These are phyloP conservation scores for Trissolcus brochymenae DNA, from an alignment of 2,888 invertebrate species.

Conservation along the genomic window DNA sequence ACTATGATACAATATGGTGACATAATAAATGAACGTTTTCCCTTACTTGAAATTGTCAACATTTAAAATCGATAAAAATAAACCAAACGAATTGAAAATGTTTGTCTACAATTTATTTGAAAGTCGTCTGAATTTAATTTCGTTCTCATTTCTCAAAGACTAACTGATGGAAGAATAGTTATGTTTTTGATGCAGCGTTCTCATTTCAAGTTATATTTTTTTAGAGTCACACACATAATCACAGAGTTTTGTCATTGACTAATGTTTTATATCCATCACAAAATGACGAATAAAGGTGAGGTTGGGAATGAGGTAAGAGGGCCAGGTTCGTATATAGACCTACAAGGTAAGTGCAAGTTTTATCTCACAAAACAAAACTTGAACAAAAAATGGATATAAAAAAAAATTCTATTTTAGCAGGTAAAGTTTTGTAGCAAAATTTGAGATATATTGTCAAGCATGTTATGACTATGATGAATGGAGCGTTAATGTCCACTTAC, in stretches of 20 bases:
- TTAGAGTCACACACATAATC: not conserved
- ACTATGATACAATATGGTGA: too few species aligned
- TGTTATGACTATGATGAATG: conserved; percentile 68
- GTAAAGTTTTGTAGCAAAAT: conserved; percentile 38
- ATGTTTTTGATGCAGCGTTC: conserved; percentile 21
- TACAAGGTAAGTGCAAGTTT: conserved; percentile 46
- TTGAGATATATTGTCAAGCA: conserved; percentile 54
- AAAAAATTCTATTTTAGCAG: conserved; percentile 23
- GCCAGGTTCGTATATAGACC: conserved; percentile 12
- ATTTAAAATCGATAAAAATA: too few species aligned
- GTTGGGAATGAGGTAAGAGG: conserved; percentile 34
- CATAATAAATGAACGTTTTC: too few species aligned
- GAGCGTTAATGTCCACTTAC: conserved; percentile 70
- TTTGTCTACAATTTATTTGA: too few species aligned
- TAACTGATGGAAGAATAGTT: too few species aligned
- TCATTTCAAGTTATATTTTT: conserved; percentile 15
- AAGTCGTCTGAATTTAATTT: too few species aligned
- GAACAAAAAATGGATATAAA: conserved; percentile 22
- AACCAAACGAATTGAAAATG: too few species aligned
- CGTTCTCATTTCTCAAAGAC: too few species aligned
- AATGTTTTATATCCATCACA: conserved; percentile 51
- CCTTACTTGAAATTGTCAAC: too few species aligned
- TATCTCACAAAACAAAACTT: conserved; percentile 1
- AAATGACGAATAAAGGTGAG: conserved; percentile 51
- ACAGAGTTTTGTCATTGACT: conserved; percentile 47